A percentile compares a stretch with the other conserved stretches of the same genome.
phyloP scores from a whole-genome alignment of 1,140 invertebrate genomes.

The Teleopsis dalmanni region DNA sequence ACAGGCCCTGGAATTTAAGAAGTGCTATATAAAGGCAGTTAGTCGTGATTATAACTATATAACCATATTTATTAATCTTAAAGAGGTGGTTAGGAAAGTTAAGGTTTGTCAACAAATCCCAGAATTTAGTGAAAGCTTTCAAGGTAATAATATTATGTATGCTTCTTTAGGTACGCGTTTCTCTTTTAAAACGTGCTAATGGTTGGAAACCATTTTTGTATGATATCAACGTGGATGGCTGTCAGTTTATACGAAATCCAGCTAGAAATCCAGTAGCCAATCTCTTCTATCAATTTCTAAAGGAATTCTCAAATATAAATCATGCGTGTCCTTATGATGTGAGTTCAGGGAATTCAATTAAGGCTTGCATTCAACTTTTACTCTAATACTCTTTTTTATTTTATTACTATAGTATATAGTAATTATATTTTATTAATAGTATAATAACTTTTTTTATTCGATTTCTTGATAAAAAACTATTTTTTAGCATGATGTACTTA shows the following conservation, averaged over 20 bases:
- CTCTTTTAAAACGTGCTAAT: slow-evolving; percentile 1
- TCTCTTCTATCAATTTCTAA: neutral
- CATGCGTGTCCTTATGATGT: slow-evolving; percentile 6
- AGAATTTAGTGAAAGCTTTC: neutral
- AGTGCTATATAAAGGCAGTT: neutral
- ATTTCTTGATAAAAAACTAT: neutral
- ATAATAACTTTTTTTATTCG: no score
- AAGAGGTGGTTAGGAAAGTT: neutral
- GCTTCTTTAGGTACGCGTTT: neutral
- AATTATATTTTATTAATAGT: no score
- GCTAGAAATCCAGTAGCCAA: neutral
- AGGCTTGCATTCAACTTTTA: no score
- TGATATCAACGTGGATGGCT: neutral
- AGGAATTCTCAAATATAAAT: neutral
- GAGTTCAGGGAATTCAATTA: neutral
- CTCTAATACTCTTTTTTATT: no score
- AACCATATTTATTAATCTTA: neutral
- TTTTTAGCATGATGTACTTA: slow-evolving; percentile 2
- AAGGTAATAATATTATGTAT: neutral
- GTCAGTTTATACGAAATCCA: slow-evolving; percentile 3
- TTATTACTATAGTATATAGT: no score
- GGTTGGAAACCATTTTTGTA: slow-evolving; percentile 9
- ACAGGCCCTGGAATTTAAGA: neutral
- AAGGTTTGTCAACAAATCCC: neutral
- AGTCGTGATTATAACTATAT: neutral